A percentile compares a stretch with the other conserved stretches of the same genome.
These are phyloP conservation scores for Acromyrmex echinatior DNA, from an alignment of 1,140 invertebrate genomes.

Conservation along the genomic window DNA sequence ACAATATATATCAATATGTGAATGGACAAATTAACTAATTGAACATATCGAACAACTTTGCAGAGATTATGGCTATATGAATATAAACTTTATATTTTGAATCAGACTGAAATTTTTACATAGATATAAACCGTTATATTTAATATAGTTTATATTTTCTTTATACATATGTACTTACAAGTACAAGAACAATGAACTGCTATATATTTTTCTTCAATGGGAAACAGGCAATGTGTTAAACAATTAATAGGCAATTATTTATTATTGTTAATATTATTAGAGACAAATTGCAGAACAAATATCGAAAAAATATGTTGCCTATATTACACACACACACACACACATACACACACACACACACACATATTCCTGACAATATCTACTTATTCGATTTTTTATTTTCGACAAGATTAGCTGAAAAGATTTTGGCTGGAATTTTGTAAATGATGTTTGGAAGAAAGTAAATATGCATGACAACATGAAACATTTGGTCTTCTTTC, in stretches of 20 bases:
- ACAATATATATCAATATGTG: neutral
- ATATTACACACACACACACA: too few species aligned
- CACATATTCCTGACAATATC: neutral
- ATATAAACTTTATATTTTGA: slow-evolving; percentile 44
- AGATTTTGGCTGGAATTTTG: slow-evolving; percentile 5
- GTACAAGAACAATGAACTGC: slow-evolving; percentile 16
- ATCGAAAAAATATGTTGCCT: neutral
- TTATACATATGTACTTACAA: slow-evolving; percentile 27
- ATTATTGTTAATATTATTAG: neutral
- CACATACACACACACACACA: too few species aligned
- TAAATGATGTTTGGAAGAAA: slow-evolving; percentile 7
- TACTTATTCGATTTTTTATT: slow-evolving; percentile 9
- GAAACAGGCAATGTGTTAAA: neutral
- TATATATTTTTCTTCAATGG: slow-evolving; percentile 45
- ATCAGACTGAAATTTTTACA: slow-evolving; percentile 11
- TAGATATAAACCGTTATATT: neutral
- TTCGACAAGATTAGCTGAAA: slow-evolving; percentile 27
- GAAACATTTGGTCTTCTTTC: slow-evolving; percentile 43
- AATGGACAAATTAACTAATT: slow-evolving; percentile 11
- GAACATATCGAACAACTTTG: slow-evolving; percentile 55
- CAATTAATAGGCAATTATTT: neutral
- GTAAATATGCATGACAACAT: slow-evolving; percentile 26
- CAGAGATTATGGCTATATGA: neutral
- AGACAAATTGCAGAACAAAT: slow-evolving; percentile 1
- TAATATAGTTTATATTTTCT: slow-evolving; percentile 26